Percentiles rank a stretch among this genome's conserved stretches.
These are phyloP conservation scores for Neoseiulus cucumeris DNA, from an alignment of 1,140 invertebrate species.

Conservation along the genomic window DNA sequence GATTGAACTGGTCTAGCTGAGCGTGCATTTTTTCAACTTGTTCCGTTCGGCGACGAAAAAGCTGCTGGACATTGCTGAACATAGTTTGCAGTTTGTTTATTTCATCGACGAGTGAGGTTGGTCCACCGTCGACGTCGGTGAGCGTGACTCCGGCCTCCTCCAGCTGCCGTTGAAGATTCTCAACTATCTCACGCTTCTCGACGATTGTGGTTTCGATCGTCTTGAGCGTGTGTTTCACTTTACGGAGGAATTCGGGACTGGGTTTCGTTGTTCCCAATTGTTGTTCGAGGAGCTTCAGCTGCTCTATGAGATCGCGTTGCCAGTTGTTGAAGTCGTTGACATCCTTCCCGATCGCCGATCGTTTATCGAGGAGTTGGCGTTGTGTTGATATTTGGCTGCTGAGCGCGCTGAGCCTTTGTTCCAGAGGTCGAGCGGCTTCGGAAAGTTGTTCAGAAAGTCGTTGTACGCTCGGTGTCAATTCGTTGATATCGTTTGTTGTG, in stretches of 20 bases:
- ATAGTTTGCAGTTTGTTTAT: not conserved
- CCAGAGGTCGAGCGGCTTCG: not conserved
- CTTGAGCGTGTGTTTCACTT: conserved; percentile 23
- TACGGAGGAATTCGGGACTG: conserved; percentile 28
- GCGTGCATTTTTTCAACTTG: conserved; percentile 11
- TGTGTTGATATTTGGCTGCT: conserved; percentile 16
- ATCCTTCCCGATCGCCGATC: conserved; percentile 54
- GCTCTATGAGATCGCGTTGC: conserved; percentile 55
- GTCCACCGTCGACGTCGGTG: not conserved
- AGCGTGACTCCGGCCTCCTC: not conserved
- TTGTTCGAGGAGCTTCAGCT: conserved; percentile 54
- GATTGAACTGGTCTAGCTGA: conserved; percentile 11
- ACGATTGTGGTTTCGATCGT: conserved; percentile 20
- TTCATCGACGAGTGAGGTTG: not conserved
- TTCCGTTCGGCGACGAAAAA: conserved; percentile 11
- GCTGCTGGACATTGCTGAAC: not conserved
- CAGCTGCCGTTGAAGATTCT: not conserved
- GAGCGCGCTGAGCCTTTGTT: conserved; percentile 14
- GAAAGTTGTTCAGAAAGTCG: not conserved
- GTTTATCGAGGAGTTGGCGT: conserved; percentile 33
- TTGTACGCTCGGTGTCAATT: not conserved
- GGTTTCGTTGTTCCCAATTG: conserved; percentile 49
- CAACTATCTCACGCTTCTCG: not conserved
- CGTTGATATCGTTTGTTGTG: not conserved
- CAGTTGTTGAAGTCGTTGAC: conserved; percentile 61